Evolutionary conservation across 2,888 invertebrate genomes (phyloP).

Genomic region (Synergus umbraculus): DNA sequence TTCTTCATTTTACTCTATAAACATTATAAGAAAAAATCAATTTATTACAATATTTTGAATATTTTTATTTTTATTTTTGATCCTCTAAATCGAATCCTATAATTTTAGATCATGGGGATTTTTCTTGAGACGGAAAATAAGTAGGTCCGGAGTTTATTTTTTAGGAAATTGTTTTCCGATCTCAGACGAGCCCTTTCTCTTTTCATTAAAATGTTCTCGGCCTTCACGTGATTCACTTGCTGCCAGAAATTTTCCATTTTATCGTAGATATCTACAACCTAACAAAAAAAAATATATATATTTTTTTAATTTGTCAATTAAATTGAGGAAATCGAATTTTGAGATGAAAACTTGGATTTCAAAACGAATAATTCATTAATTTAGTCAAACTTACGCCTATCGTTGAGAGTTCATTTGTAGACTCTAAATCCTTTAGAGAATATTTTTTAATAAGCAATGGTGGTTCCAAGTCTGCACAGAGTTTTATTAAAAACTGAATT

Average conservation of each 20-base stretch:
- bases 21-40: no score
- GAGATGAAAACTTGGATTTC: not conserved
- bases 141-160: conserved; percentile 81
- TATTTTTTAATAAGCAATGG: conserved; percentile 61
- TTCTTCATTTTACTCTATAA: no score
- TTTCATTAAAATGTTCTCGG: conserved; percentile 77
- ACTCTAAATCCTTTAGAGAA: conserved; percentile 61
- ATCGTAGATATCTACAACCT: conserved; percentile 77
- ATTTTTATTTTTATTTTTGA: not conserved
- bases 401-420: conserved; percentile 62
- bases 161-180: conserved; percentile 83
- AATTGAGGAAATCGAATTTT: not conserved
- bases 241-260: conserved; percentile 86
- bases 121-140: conserved; percentile 80
- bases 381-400: conserved; percentile 51
- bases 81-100: no score
- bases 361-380: not conserved
- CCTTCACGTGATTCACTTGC: conserved; percentile 79
- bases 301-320: no score
- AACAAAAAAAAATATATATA: not conserved
- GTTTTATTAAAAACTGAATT: conserved; percentile 81
- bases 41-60: no score
- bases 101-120: conserved; percentile 17
- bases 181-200: conserved; percentile 78
- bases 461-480: conserved; percentile 85